Evolutionary conservation across 1,140 invertebrate species (phyloP).

Genomic region (Aphelenchoides fujianensis): DNA sequence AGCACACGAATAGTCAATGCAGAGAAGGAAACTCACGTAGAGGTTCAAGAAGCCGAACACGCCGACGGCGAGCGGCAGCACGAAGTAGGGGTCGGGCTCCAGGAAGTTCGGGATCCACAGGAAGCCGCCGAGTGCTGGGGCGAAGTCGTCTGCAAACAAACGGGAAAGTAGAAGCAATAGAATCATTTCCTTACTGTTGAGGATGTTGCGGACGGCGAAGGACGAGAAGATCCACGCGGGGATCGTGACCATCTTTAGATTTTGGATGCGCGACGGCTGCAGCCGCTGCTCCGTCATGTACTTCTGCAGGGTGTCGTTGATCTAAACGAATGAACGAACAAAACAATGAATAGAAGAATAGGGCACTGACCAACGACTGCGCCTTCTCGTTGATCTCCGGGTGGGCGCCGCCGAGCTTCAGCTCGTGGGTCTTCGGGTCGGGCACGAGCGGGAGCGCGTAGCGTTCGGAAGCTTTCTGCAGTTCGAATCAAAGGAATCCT

Average conservation of each 20-base stretch:
- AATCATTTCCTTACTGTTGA: slow-evolving; percentile 40
- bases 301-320: slow-evolving; percentile 32
- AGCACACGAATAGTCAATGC: neutral
- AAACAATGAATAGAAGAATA: slow-evolving; percentile 6
- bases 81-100: slow-evolving; percentile 46
- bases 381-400: slow-evolving; percentile 28
- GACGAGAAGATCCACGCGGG: slow-evolving; percentile 55
- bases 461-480: slow-evolving; percentile 44
- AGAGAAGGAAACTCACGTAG: slow-evolving; percentile 30
- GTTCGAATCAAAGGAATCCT: too few species aligned
- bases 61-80: slow-evolving; percentile 48
- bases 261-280: slow-evolving; percentile 44
- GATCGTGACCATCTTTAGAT: slow-evolving; percentile 50
- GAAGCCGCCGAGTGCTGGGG: slow-evolving; percentile 37
- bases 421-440: slow-evolving; percentile 27
- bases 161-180: too few species aligned
- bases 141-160: slow-evolving; percentile 44
- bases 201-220: slow-evolving; percentile 51
- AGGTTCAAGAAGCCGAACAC: slow-evolving; percentile 52
- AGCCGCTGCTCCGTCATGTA: slow-evolving; percentile 39
- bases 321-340: too few species aligned
- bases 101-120: slow-evolving; percentile 50
- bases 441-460: slow-evolving; percentile 39
- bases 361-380: slow-evolving; percentile 32
- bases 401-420: slow-evolving; percentile 35